A percentile compares a stretch with the other conserved stretches of the same genome.
Evolutionary conservation across 1,140 invertebrate species (phyloP).

Genomic region (Atopsyche davidsoni): DNA sequence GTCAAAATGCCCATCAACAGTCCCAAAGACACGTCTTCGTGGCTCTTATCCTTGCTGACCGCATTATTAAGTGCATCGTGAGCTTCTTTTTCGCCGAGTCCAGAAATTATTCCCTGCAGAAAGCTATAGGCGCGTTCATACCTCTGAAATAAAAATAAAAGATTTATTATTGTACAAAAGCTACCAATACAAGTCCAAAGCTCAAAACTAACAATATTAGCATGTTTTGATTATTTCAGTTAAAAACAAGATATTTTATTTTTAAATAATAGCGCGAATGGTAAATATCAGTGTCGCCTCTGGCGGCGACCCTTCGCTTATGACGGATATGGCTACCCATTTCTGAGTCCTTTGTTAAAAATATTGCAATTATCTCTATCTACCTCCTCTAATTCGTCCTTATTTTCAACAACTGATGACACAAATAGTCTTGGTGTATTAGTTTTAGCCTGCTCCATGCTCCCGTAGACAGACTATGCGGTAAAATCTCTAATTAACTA

Average conservation of each 20-base stretch:
- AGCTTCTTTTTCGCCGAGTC: slow-evolving; percentile 86
- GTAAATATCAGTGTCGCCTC: slow-evolving; percentile 34
- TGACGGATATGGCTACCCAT: slow-evolving; percentile 52
- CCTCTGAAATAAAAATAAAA: slow-evolving; percentile 66
- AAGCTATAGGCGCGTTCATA: slow-evolving; percentile 75
- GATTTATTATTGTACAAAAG: slow-evolving; percentile 27
- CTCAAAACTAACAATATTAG: too few species aligned
- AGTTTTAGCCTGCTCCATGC: slow-evolving; percentile 54
- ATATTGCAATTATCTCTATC: slow-evolving; percentile 47
- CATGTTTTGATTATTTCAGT: too few species aligned
- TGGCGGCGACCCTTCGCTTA: slow-evolving; percentile 45
- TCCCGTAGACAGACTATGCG: slow-evolving; percentile 34
- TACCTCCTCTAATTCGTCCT: slow-evolving; percentile 81
- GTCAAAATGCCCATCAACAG: slow-evolving; percentile 82
- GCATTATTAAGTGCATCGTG: slow-evolving; percentile 86
- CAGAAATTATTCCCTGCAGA: slow-evolving; percentile 69
- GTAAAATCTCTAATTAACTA: slow-evolving; percentile 45
- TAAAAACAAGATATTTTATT: too few species aligned
- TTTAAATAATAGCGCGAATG: slow-evolving; percentile 29
- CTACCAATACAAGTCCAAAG: slow-evolving; percentile 1
- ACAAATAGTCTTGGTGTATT: slow-evolving; percentile 51
- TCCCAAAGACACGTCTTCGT: slow-evolving; percentile 89
- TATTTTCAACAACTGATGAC: slow-evolving; percentile 62
- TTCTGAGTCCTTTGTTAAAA: slow-evolving; percentile 50
- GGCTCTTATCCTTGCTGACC: slow-evolving; percentile 79